Evolutionary conservation across 1,140 invertebrate genomes (phyloP).

Genomic region (Ooceraea biroi): DNA sequence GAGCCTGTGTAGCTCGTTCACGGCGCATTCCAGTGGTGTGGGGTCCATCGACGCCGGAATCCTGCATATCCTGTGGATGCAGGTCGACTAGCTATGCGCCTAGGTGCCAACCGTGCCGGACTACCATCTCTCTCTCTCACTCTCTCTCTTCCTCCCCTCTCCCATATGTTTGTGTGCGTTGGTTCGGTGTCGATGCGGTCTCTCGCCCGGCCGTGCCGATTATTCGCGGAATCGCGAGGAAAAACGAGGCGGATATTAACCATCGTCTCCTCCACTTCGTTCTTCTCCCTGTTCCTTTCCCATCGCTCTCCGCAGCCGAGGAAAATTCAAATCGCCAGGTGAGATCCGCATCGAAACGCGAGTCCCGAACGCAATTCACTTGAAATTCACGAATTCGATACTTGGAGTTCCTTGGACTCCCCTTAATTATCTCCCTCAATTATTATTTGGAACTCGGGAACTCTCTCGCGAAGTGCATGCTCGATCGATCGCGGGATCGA

Average conservation of each 20-base stretch:
- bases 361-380: too few species aligned
- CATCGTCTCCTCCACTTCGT: too few species aligned
- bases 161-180: constrained; percentile 55
- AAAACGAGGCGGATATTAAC: constrained; percentile 26
- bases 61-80: constrained; percentile 66
- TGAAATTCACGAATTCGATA: too few species aligned
- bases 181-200: constrained; percentile 60
- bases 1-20: constrained; percentile 49
- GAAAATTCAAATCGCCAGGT: not conserved
- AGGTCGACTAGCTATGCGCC: constrained; percentile 74
- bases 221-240: constrained; percentile 46
- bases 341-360: too few species aligned
- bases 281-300: not conserved
- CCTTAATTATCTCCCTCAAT: too few species aligned
- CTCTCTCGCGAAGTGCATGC: too few species aligned
- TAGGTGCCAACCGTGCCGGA: constrained; percentile 75
- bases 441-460: too few species aligned
- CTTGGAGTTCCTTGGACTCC: too few species aligned
- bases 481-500: too few species aligned
- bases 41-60: constrained; percentile 66
- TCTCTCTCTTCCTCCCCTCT: too few species aligned
- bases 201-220: constrained; percentile 38
- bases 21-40: constrained; percentile 67
- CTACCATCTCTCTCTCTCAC: too few species aligned
- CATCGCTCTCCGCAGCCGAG: too few species aligned